Conservation (phyloP, 2,113 vertebrate species). For the Scytalopus superciliaris region DNA sequence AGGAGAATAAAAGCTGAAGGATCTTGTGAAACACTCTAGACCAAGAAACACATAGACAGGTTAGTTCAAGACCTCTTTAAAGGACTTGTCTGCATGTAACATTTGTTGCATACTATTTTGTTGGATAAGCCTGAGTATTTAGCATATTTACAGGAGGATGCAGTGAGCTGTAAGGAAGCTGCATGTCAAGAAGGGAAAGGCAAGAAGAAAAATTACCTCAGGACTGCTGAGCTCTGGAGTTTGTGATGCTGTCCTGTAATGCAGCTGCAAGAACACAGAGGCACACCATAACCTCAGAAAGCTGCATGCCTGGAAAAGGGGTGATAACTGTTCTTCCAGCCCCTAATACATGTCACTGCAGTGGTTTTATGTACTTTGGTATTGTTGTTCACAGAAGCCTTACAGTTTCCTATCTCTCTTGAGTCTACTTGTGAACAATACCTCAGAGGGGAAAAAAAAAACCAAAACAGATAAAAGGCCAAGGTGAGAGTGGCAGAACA, state of each 20-base stretch:
- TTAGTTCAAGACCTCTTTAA: not conserved
- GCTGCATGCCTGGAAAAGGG: not conserved
- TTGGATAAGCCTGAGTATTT: not conserved
- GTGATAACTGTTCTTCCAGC: not conserved
- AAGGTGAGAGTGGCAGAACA: not conserved
- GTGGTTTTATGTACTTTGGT: not conserved
- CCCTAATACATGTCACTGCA: not conserved
- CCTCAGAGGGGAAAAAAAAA: not conserved
- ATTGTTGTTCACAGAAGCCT: not conserved
- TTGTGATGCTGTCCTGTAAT: not conserved
- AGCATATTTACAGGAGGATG: not conserved
- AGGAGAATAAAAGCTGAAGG: not conserved
- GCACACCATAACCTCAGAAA: not conserved
- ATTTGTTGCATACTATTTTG: not conserved
- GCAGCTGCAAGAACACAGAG: not conserved
- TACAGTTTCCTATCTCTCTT: not conserved
- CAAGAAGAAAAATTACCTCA: not conserved
- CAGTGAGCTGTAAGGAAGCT: not conserved
- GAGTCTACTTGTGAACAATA: not conserved
- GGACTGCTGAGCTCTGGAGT: not conserved
- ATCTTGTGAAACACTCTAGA: not conserved
- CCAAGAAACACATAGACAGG: not conserved
- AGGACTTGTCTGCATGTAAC: not conserved
- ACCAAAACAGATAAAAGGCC: not conserved
- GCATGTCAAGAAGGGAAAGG: not conserved